Evolutionary conservation across 2,888 invertebrate species (phyloP), one percentile per base, ranked within the genome.

Genomic region (Periphyllus acericola): DNA sequence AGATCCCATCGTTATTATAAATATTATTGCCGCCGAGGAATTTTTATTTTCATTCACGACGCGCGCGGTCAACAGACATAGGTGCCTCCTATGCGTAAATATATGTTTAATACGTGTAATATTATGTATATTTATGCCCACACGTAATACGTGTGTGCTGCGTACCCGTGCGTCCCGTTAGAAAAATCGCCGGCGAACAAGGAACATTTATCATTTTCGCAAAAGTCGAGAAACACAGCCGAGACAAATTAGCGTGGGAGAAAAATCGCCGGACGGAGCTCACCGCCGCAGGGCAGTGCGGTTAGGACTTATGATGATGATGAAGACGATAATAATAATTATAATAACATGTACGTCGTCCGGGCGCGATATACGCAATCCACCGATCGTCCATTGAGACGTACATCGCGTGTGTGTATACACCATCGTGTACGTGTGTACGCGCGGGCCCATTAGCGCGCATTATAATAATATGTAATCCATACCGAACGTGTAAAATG

Each of bases 171-270:
- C 32, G 21, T 9, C 6, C n/a, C n/a, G n/a, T 55, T 5, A 55
- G 25, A 34, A 79, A 79, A 14, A 79, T 60, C 14, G 6, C 25
- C 79, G 1, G 25, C 25, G 52, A 78, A 60, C 78, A 1, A 21
- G 21, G 2, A 21, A 55, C 79, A 6, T 79, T 55, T 60, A 79
- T 79, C 79, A 60, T 79, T 79, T 55, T 55, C 6, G 34, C 25
- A 34, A 55, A 79, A 55, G 79, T 79, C 4, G 55, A 76, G 14
- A 60, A 79, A 71, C 55, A 79, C 34, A 5, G 5, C 52, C n/a
- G 34, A 32, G 32, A 34, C 34, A 34, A 79, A 60, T 79, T 34
- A 34, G 32, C 79, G 34, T 79, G 79, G 79, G 79, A 79, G 79
- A 79, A 79, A 79, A 79, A 60, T 17, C 55, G 14, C 32, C 6